These are phyloP conservation scores for Acanthosepion esculentum DNA, from an alignment of 2,888 invertebrate genomes.

Conservation along the genomic window DNA sequence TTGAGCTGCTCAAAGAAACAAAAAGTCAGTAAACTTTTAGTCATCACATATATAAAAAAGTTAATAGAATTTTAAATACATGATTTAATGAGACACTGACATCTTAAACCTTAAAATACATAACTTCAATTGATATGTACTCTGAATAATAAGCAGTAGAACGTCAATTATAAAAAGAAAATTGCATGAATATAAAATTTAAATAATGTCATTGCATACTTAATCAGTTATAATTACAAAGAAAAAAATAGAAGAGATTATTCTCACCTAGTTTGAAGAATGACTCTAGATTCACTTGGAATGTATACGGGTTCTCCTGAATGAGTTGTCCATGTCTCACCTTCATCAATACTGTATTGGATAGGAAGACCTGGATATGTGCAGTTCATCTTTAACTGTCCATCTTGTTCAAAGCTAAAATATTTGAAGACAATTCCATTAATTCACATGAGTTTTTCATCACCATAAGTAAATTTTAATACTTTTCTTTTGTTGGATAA, in stretches of 20 bases:
- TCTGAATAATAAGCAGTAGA: neutral
- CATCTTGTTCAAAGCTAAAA: conserved; percentile 49
- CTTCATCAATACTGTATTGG: conserved; percentile 62
- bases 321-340: conserved; percentile 56
- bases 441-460: too few relatives aligned
- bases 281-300: conserved; percentile 37
- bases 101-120: neutral
- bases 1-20: neutral
- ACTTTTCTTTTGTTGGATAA: too few relatives aligned
- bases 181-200: neutral
- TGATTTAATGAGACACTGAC: neutral
- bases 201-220: neutral
- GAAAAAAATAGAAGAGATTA: neutral
- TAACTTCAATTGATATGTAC: neutral
- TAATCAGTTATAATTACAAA: neutral
- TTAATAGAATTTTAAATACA: too few relatives aligned
- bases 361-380: conserved; percentile 66
- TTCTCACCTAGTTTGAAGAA: conserved; percentile 34
- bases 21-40: neutral
- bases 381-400: conserved; percentile 60
- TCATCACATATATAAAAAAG: too few relatives aligned
- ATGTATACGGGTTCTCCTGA: conserved; percentile 21
- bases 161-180: neutral
- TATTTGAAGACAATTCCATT: neutral
- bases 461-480: too few relatives aligned